Percentiles rank a stretch among this genome's conserved stretches.
phyloP scores from a whole-genome alignment of 1,140 invertebrate genomes.

The Zaprionus vittiger region DNA sequence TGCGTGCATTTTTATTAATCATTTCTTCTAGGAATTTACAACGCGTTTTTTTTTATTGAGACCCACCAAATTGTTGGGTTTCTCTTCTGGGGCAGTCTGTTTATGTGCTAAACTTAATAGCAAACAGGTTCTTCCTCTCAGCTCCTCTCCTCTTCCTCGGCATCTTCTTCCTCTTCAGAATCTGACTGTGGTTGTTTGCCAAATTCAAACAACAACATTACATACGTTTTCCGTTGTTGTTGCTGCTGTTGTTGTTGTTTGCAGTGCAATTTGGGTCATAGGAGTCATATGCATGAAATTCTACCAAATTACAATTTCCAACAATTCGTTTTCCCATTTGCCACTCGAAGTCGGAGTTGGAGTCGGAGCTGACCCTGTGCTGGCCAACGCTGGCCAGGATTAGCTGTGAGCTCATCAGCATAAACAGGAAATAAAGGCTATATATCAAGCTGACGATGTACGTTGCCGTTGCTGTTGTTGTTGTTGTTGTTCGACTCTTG shows the following conservation, averaged over 20 bases:
- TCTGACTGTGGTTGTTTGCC: slow-evolving; percentile 71
- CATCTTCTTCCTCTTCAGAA: slow-evolving; percentile 17
- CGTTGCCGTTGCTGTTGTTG: slow-evolving; percentile 46
- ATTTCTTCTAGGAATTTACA: slow-evolving; percentile 82
- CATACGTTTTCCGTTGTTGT: slow-evolving; percentile 30
- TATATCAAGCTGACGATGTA: slow-evolving; percentile 72
- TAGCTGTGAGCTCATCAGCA: slow-evolving; percentile 53
- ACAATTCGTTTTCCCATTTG: slow-evolving; percentile 33
- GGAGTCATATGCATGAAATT: slow-evolving; percentile 78
- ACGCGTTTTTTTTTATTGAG: slow-evolving; percentile 80
- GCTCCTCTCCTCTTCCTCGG: slow-evolving; percentile 23
- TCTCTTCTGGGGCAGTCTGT: slow-evolving; percentile 42
- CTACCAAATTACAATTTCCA: slow-evolving; percentile 60
- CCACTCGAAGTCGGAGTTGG: neutral
- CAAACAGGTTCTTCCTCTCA: slow-evolving; percentile 68
- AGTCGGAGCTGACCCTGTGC: slow-evolving; percentile 2
- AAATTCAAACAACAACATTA: slow-evolving; percentile 75
- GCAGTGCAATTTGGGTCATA: slow-evolving; percentile 77
- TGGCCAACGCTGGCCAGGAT: neutral
- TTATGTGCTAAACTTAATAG: slow-evolving; percentile 77
- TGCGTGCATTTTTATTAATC: slow-evolving; percentile 75
- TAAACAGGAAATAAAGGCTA: slow-evolving; percentile 76
- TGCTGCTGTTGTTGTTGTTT: slow-evolving; percentile 60
- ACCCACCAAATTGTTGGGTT: slow-evolving; percentile 66
- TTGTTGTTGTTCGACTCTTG: neutral